Evolutionary conservation across 1,140 invertebrate species (phyloP).

Genomic region (Nasonia longicornis): DNA sequence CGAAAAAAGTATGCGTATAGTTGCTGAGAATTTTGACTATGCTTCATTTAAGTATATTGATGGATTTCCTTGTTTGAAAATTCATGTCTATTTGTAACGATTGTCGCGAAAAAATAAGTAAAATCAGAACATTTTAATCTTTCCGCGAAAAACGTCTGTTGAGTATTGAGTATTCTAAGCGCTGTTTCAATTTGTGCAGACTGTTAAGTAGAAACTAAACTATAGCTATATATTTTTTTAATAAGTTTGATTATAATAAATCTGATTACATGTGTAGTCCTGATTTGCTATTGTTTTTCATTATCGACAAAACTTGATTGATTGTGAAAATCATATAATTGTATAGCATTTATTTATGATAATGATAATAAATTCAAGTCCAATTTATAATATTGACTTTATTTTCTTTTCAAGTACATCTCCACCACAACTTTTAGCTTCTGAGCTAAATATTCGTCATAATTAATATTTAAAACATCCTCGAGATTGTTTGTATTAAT

Average conservation of each 20-base stretch:
- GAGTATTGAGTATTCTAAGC: slow-evolving; percentile 5
- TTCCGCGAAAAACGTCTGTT: not conserved
- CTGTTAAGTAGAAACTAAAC: slow-evolving; percentile 31
- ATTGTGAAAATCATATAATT: slow-evolving; percentile 38
- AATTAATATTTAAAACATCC: slow-evolving; percentile 50
- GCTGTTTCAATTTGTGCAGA: not conserved
- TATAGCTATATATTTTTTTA: slow-evolving; percentile 39
- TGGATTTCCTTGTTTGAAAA: not conserved
- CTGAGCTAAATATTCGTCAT: slow-evolving; percentile 49
- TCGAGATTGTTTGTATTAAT: slow-evolving; percentile 46
- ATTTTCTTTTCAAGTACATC: not conserved
- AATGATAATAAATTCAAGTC: slow-evolving; percentile 35
- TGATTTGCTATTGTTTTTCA: slow-evolving; percentile 17
- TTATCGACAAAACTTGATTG: slow-evolving; percentile 23
- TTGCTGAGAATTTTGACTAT: not conserved
- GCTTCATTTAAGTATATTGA: slow-evolving; percentile 7
- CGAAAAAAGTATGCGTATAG: slow-evolving; percentile 5
- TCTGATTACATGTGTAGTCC: not conserved
- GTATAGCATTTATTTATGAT: slow-evolving; percentile 38
- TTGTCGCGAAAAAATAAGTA: slow-evolving; percentile 21
- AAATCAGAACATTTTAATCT: not conserved
- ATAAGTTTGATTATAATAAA: slow-evolving; percentile 34
- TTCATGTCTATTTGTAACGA: not conserved
- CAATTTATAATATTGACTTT: not conserved
- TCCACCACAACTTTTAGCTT: slow-evolving; percentile 52